Evolutionary conservation across 2,113 vertebrate genomes (phyloP).

Genomic region (Myotis yumanensis): DNA sequence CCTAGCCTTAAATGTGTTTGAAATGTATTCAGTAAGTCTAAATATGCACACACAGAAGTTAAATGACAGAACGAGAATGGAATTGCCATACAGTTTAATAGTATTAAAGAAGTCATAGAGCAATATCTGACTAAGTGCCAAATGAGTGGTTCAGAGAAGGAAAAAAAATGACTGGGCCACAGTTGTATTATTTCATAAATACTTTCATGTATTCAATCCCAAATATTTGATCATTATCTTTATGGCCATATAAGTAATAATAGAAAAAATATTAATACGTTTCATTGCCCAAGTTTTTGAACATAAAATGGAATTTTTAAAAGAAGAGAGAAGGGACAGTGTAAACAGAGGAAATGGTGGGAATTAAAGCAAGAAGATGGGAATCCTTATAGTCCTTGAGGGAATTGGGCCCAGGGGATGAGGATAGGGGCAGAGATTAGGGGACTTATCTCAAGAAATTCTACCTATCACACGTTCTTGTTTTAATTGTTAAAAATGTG

Average conservation of each 20-base stretch:
- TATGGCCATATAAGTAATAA: neutral
- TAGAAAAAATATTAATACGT: neutral
- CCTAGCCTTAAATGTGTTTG: neutral
- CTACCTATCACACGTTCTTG: neutral
- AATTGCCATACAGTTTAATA: neutral
- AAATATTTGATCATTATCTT: slow-evolving; percentile 2
- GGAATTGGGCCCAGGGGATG: neutral
- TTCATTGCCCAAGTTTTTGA: neutral
- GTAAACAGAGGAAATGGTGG: neutral
- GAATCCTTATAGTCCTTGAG: neutral
- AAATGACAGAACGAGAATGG: neutral
- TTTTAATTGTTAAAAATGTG: slow-evolving; percentile 39
- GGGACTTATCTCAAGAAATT: neutral
- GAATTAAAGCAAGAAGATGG: neutral
- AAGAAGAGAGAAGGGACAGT: neutral
- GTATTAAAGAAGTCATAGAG: neutral
- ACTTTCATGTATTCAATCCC: neutral
- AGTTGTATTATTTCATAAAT: neutral
- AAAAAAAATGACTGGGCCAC: neutral
- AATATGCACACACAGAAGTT: neutral
- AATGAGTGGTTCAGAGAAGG: neutral
- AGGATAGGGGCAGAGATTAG: neutral
- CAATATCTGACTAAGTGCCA: neutral
- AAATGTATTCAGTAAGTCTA: neutral
- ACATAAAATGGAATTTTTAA: neutral